phyloP scores from a whole-genome alignment of 2,888 invertebrate genomes.

The Rosalia funebris region DNA sequence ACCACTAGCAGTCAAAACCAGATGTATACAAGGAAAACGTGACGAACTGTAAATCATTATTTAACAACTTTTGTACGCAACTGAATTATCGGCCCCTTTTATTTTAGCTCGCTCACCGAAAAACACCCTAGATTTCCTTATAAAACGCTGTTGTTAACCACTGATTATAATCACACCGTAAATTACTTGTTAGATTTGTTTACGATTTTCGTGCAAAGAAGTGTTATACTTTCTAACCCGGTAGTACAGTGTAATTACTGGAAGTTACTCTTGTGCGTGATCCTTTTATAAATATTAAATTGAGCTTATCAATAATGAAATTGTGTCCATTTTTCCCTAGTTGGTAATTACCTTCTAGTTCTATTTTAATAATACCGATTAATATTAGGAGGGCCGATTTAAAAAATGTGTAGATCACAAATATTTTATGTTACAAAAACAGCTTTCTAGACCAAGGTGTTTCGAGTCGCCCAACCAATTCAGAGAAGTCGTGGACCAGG shows the following conservation, averaged over 20 bases:
- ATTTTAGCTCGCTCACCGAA: too few species aligned
- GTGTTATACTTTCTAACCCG: slow-evolving; percentile 27
- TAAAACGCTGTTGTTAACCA: slow-evolving; percentile 32
- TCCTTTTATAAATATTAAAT: slow-evolving; percentile 24
- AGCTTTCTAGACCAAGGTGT: too few species aligned
- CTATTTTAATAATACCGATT: slow-evolving; percentile 3
- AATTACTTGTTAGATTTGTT: slow-evolving; percentile 44
- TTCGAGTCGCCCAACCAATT: too few species aligned
- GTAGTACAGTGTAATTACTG: slow-evolving; percentile 16
- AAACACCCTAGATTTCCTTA: slow-evolving; percentile 11
- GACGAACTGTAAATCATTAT: too few species aligned
- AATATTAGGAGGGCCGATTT: not conserved
- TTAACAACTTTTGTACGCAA: too few species aligned
- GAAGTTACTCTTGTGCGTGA: slow-evolving; percentile 24
- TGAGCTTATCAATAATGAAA: slow-evolving; percentile 19
- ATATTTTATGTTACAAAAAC: too few species aligned
- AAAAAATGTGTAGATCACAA: not conserved
- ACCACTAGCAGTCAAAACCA: too few species aligned
- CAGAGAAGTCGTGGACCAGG: too few species aligned
- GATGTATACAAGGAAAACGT: too few species aligned
- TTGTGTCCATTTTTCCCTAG: slow-evolving; percentile 13
- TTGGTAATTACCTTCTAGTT: not conserved
- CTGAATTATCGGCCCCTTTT: too few species aligned
- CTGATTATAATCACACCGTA: slow-evolving; percentile 42
- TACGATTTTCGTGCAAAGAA: slow-evolving; percentile 43